Conservation (phyloP, 2,797 vertebrate genomes). For the Prionace glauca region DNA sequence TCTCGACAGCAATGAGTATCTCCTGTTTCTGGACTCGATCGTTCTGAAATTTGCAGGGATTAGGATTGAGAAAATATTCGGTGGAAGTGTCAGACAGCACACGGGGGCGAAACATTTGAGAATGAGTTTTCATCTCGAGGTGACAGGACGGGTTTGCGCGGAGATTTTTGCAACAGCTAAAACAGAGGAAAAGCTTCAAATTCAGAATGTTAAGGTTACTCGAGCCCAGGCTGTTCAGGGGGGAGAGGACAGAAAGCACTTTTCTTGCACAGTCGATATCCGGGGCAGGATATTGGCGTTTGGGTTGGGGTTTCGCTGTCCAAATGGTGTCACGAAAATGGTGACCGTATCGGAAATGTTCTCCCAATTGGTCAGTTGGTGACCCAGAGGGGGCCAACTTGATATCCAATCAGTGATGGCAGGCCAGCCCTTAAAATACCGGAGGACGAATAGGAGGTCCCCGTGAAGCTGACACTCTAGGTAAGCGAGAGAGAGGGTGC, state of each 20-base stretch:
- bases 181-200: not conserved
- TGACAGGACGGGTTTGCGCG: not conserved
- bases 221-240: not conserved
- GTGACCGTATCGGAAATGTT: too few species aligned
- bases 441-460: too few species aligned
- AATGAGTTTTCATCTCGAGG: not conserved
- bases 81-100: not conserved
- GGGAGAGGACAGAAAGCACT: not conserved
- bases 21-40: not conserved
- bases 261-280: not conserved
- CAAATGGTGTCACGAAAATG: too few species aligned
- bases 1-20: not conserved
- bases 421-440: too few species aligned
- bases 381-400: too few species aligned
- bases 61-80: not conserved
- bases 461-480: not conserved
- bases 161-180: not conserved
- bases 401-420: too few species aligned
- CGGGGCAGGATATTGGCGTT: too few species aligned
- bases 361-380: too few species aligned
- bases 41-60: not conserved
- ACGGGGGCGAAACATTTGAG: not conserved
- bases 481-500: not conserved
- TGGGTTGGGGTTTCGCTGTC: too few species aligned
- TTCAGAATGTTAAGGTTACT: not conserved